Evolutionary conservation across 1,140 invertebrate genomes (phyloP).

Genomic region (Drosophila santomea): DNA sequence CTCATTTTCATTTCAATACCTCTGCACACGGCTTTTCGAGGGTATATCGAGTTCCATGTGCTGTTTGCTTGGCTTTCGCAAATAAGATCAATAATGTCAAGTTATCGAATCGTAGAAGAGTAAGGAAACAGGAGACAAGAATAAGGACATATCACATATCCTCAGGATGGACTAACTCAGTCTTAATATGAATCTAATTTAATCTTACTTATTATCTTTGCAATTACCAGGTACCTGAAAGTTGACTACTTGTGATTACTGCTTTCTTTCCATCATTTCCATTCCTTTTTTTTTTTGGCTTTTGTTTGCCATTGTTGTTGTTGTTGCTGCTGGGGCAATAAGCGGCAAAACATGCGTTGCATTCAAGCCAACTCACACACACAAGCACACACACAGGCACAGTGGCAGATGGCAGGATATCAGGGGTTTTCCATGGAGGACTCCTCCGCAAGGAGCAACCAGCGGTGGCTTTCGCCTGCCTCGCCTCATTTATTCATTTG

Average conservation of each 20-base stretch:
- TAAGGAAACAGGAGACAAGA: too few relatives aligned
- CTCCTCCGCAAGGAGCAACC: neutral
- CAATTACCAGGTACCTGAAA: neutral
- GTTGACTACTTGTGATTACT: neutral
- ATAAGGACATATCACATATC: too few relatives aligned
- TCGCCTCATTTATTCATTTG: slow-evolving; percentile 75
- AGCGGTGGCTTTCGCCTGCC: slow-evolving; percentile 19
- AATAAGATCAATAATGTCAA: too few relatives aligned
- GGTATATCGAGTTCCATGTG: slow-evolving; percentile 1
- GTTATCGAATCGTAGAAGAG: too few relatives aligned
- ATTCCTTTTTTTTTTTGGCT: slow-evolving; percentile 12
- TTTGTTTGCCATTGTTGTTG: slow-evolving; percentile 24
- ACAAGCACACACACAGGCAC: neutral
- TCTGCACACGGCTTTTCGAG: neutral
- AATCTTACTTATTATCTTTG: too few relatives aligned
- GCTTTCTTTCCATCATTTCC: slow-evolving; percentile 21
- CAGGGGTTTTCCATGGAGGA: neutral
- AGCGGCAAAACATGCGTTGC: slow-evolving; percentile 70
- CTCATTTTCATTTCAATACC: slow-evolving; percentile 68
- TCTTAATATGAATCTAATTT: too few relatives aligned
- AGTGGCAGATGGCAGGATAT: neutral
- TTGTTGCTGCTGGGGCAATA: slow-evolving; percentile 45
- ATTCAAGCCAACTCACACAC: slow-evolving; percentile 28
- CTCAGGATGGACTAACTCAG: too few relatives aligned
- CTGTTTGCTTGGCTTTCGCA: too few relatives aligned